Conservation (phyloP, 2,888 invertebrate genomes). For the Pinctada fucata region DNA sequence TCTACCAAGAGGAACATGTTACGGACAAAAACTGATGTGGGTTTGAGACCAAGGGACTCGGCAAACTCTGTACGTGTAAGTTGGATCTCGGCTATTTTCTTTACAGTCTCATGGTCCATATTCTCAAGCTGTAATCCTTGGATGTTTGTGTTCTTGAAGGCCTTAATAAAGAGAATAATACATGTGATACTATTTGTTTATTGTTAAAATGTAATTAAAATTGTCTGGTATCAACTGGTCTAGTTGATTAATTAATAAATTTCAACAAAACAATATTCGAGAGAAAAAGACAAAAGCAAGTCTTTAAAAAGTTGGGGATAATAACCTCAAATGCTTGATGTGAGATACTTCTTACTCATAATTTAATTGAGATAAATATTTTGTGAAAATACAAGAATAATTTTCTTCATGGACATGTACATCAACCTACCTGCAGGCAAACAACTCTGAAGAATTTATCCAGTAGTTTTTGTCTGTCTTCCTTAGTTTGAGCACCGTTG, state of each 20-base stretch:
- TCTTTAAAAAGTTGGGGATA: not conserved
- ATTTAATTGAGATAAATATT: too few relatives aligned
- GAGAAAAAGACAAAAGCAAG: not conserved
- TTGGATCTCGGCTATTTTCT: conserved; percentile 57
- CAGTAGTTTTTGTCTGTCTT: conserved; percentile 67
- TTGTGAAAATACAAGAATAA: not conserved
- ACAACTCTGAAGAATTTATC: conserved; percentile 70
- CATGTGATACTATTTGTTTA: not conserved
- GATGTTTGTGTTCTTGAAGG: conserved; percentile 39
- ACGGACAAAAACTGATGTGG: conserved; percentile 80
- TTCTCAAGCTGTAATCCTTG: conserved; percentile 40
- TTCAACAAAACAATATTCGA: too few relatives aligned
- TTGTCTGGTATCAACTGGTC: too few relatives aligned
- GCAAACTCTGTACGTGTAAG: conserved; percentile 80
- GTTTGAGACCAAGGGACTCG: conserved; percentile 80
- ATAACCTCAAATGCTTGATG: too few relatives aligned
- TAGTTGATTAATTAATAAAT: too few relatives aligned
- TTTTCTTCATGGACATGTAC: not conserved
- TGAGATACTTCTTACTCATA: too few relatives aligned
- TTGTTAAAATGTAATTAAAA: too few relatives aligned
- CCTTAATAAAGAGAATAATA: conserved; percentile 32
- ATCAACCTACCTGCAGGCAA: conserved; percentile 51
- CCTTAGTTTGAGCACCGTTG: conserved; percentile 64
- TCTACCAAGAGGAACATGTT: conserved; percentile 81
- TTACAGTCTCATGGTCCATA: conserved; percentile 45